phyloP scores from a whole-genome alignment of 2,888 invertebrate species.

The Thymelicus acteon region DNA sequence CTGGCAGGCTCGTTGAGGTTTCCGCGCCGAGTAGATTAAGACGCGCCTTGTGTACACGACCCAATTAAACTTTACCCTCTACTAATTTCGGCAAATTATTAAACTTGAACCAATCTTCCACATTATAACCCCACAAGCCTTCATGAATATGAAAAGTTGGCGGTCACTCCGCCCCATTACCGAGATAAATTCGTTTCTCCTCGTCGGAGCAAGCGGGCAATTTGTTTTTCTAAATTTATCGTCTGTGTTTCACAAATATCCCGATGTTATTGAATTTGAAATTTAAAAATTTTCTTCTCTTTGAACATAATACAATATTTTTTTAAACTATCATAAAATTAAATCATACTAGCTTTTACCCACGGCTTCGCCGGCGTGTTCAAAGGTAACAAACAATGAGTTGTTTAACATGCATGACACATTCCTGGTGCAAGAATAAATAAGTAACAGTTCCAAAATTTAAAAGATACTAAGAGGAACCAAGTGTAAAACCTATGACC shows the following conservation, averaged over 20 bases:
- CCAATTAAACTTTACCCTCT: conserved; percentile 68
- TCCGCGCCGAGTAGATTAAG: conserved; percentile 49
- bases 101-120: conserved; percentile 63
- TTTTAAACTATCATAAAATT: no score
- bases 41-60: conserved; percentile 60
- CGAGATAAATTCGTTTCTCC: conserved; percentile 32
- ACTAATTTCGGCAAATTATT: conserved; percentile 71
- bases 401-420: no score
- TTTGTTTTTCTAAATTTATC: conserved; percentile 31
- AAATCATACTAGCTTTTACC: no score
- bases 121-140: conserved; percentile 60
- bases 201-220: conserved; percentile 15
- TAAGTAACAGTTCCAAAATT: no score
- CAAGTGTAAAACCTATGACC: no score
- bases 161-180: conserved; percentile 34
- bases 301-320: no score
- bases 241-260: conserved; percentile 8
- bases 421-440: no score
- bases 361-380: no score
- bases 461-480: no score
- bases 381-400: no score
- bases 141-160: conserved; percentile 52
- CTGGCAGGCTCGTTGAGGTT: conserved; percentile 38
- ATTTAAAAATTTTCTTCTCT: background rate
- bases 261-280: conserved; percentile 7